Evolutionary conservation across 2,797 vertebrate species (phyloP), one percentile per base, ranked within the genome.

Genomic region (Paramormyrops hopkinsi): DNA sequence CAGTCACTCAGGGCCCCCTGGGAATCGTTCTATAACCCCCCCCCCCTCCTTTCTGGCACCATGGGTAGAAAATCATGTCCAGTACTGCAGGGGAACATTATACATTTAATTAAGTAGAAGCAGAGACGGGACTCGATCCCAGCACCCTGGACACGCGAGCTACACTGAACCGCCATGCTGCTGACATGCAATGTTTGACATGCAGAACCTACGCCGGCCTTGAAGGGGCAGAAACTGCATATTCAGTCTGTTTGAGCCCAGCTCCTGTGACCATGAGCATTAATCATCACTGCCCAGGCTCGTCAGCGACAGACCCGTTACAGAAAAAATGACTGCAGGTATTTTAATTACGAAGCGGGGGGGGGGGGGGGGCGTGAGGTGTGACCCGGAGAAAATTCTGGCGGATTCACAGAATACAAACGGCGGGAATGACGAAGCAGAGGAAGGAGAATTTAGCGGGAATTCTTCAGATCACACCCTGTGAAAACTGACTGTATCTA

Each of bases 391-490:
- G 76, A 37, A 88, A 59, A 59, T 8, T 6, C n/a, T 22, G 56
- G n/a, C 1, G 6, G 56, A 59, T 44, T 69, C 29, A 33, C 11
- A 65, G 48, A 14, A 29, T 22, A 19, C 48, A 56, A 12, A 56
- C 5, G 12, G 6, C 17, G 51, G 17, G 29, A 73, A 73, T 44
- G 22, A 82, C 7, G 4, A 76, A 54, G 51, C 33, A 19, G 33
- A 59, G 17, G 29, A 11, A 22, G 11, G 56, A 44, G 22, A 50
- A 19, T n/a, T 88, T 44, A 1, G 41, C 6, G 37, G 37, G 54
- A 65, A 51, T 73, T 53, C 69, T 86, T 51, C 50, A 65, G 88
- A 22, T 89, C 48, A 48, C 73, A 76, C 59, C 19, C 62, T 90
- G 17, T 53, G 37, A 85, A 41, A 85, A 84, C 25, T 9, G n/a